Base-by-base conservation (phyloP, 1,140 invertebrate species). In the Brachystomella parvula region DNA sequence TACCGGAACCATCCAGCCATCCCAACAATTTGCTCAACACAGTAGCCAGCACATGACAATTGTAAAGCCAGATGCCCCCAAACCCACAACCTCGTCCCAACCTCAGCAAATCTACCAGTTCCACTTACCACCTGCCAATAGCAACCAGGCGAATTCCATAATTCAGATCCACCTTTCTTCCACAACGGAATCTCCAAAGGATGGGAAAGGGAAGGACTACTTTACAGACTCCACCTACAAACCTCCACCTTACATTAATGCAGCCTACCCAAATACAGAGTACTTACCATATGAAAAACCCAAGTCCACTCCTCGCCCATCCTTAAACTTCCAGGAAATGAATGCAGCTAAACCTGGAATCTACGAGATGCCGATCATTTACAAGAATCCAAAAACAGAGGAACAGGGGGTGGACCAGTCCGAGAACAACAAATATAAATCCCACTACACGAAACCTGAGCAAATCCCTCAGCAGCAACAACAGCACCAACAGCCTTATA, bases 21-120 rank as follows among this genome's bases (percentile, higher is more conserved):
- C 49, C 6, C 49, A 53, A 24, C 49, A 53, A 26, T 26, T 26
- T 6, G 12, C 49, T 24, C 49, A 53, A 24, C 49, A 53, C 6
- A 53, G 12, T 6, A 53, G 21, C 49, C 49, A 53, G 49, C 24
- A 15, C 49, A 53, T 53, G 49, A 53, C 49, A 6, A 24, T 53
- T 6, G 49, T 53, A 3, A 53, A 53, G 49, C 49, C 49, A 6
- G 49, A 53, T 24, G 6, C 49, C 24, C 12, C 49, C 49, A 53
- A 53, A 24, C 9, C 49, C 15, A 6, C 49, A 6, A 17, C 49
- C 3, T 15, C 12, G 21, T 24, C 49, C 21, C 49, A 53, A 24
- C 49, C 49, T 26, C 49, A 53, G 49, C 49, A 53, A 53, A 53
- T 53, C 49, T 53, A 53, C 49, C 49, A 53, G 24, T 53, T 53